These are phyloP conservation scores for Caradrina clavipalpis DNA, from an alignment of 2,888 invertebrate genomes.

Conservation along the genomic window DNA sequence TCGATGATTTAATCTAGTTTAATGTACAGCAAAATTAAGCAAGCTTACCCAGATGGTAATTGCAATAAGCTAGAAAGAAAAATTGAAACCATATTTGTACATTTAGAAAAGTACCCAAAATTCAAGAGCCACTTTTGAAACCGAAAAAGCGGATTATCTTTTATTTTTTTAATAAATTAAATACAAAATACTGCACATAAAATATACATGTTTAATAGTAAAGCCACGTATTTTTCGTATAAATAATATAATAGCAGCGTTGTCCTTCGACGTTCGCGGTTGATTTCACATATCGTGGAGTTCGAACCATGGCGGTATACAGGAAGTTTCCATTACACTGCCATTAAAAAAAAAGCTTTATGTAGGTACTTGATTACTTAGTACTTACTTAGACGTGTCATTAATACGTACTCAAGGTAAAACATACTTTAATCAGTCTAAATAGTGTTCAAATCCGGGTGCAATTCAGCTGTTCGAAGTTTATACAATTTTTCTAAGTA, in stretches of 20 bases:
- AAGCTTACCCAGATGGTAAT: too few relatives aligned
- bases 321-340: constrained; percentile 61
- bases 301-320: constrained; percentile 62
- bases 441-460: not conserved
- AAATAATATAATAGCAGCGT: constrained; percentile 66
- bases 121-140: too few relatives aligned
- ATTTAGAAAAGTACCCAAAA: too few relatives aligned
- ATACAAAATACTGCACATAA: not conserved
- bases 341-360: constrained; percentile 28
- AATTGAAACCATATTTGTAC: too few relatives aligned
- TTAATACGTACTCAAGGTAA: not conserved
- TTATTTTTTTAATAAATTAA: too few relatives aligned
- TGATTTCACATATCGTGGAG: constrained; percentile 74
- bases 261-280: constrained; percentile 74
- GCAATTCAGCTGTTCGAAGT: not conserved
- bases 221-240: constrained; percentile 61
- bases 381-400: not conserved
- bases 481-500: not conserved
- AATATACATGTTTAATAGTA: constrained; percentile 8
- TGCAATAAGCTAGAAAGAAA: too few relatives aligned
- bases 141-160: too few relatives aligned
- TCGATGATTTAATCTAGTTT: too few relatives aligned
- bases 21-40: too few relatives aligned
- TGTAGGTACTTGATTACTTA: not conserved
- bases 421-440: not conserved